Base-by-base conservation (phyloP, 2,797 vertebrate genomes). In the Anguilla megastoma region DNA sequence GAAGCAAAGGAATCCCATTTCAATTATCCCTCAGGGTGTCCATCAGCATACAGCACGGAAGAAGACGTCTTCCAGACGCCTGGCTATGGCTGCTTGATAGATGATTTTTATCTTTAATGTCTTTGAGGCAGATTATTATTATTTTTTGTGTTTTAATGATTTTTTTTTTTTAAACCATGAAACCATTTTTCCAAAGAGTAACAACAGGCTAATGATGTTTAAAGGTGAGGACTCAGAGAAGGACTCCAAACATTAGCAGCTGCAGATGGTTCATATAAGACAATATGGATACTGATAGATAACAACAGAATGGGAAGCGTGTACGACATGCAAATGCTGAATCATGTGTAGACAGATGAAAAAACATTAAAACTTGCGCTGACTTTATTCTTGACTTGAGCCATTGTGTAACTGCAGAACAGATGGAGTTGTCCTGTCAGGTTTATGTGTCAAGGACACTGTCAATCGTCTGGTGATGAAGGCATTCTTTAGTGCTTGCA, bases 71-170 rank as follows among this genome's bases (percentile, higher is more conserved):
- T 50, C 21, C 24, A n/a, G 45, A 50, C 63, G 86, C 87, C 86
- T 90, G 89, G 50, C 84, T 90, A 86, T 69, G 88, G n/a, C 60
- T 88, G 48, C 30, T 52, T 45, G 58, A 83, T n/a, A 88, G 74
- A 86, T 52, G 58, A 71, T 41, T 88, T 90, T 89, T 90, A 85
- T 90, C 89, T 82, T 85, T 16, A 33, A 52, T 85, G 52, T 89
- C 86, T 90, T 82, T 87, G 84, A 88, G 87, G 85, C 82, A 58
- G 83, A 24, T 79, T 24, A 85, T 74, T 84, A 63, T 71, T n/a
- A 69, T 4, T 41, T 60, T 7, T 7, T 14, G n/a, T 84, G 58
- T n/a, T 60, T 45, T 76, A 41, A 76, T 54, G n/a, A 63, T 76
- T 76, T 74, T n/a, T 16, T 80, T 80, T 82, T 7, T 14, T 12